Evolutionary conservation across 2,113 vertebrate species (phyloP), one percentile per base, ranked within the genome.

Genomic region (Heterochromis multidens): DNA sequence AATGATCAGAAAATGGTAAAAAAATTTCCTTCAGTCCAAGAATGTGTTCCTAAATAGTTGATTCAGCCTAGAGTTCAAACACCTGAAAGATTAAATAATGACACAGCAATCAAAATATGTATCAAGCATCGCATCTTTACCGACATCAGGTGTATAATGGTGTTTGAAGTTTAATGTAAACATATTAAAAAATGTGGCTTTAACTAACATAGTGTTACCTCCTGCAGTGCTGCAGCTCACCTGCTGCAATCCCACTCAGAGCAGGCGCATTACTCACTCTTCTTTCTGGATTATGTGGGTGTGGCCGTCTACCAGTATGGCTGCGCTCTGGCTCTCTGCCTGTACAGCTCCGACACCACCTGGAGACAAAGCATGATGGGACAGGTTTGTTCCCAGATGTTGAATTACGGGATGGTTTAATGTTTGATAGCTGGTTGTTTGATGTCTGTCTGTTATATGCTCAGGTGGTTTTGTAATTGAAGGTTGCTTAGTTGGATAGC

Each of bases 211-310:
- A 0, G 1, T 13, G 19, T 35, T 81, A 8, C 25, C 2, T 37
- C 25, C 77, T 80, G 56, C 89, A 99, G 98, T 83, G 95, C 97
- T 2, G 88, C 97, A 33, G 97, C 97, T 19, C 97, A 97, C 92
- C 96, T 99, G 27, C 90, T 99, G 57, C 97, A 98, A 91, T 97
- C 98, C 27, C 97, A 96, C 79, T 99, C 98, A 0, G 97, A 98
- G 94, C 92, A 95, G 35, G 96, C 96, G 0, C 98, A 97, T 89
- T 97, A 97, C 84, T 97, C 97, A 0, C 96, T 98, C 86, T 97
- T 97, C 93, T 97, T 98, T 0, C 87, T 97, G 91, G 97, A 98
- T 94, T 97, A 97, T 0, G 96, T 98, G 0, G 97, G 97, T 1
- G 97, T 97, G 82, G 96, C 97, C 16, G 91, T 97, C 27, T 97